Percentiles rank a stretch among this genome's conserved stretches.
Evolutionary conservation across 1,140 invertebrate species (phyloP).

Genomic region (Oedothorax gibbosus): DNA sequence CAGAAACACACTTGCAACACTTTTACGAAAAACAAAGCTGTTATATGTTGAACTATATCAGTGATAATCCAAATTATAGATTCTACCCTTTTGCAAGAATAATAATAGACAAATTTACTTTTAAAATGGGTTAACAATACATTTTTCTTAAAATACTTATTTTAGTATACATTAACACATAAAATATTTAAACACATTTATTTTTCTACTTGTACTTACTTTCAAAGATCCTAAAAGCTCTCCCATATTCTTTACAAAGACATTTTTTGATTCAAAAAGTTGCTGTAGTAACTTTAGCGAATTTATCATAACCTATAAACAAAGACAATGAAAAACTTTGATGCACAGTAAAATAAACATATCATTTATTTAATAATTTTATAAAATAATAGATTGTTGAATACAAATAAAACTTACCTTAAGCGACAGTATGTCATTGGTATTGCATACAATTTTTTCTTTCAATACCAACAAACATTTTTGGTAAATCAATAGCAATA

Average conservation of each 20-base stretch:
- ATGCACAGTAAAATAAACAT: not conserved
- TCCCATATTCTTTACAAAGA: conserved; percentile 18
- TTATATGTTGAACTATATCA: no score
- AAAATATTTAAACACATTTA: no score
- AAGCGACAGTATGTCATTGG: not conserved
- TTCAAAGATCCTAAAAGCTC: conserved; percentile 31
- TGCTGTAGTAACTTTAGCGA: conserved; percentile 27
- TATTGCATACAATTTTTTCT: not conserved
- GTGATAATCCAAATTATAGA: no score
- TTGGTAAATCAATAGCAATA: conserved; percentile 1
- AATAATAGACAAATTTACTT: no score
- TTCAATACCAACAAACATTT: conserved; percentile 21
- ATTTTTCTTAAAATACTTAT: no score
- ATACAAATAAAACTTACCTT: conserved; percentile 4
- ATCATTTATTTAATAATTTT: not conserved
- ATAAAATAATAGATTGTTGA: not conserved
- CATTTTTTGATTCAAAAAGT: conserved; percentile 23
- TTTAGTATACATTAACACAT: no score
- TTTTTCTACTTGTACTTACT: not conserved
- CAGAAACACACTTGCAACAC: no score
- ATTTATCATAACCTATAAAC: conserved; percentile 10
- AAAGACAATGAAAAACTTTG: not conserved
- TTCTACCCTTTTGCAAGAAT: no score
- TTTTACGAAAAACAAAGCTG: no score
- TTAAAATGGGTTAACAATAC: no score